A percentile compares a stretch with the other conserved stretches of the same genome.
Evolutionary conservation across 2,113 vertebrate species (phyloP).

Genomic region (human): DNA sequence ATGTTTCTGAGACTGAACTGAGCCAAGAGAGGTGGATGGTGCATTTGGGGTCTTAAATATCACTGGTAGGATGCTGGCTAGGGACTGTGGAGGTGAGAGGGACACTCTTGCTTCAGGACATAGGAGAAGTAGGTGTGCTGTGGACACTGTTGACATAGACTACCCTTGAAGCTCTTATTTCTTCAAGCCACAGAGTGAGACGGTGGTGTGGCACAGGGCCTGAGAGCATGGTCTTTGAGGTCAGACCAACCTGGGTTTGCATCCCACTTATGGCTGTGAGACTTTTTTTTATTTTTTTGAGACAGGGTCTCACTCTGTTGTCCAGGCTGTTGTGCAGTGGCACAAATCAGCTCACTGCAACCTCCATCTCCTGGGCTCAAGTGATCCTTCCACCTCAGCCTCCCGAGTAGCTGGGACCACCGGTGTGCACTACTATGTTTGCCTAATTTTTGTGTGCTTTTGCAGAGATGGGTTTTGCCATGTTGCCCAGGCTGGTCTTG

Average conservation of each 20-base stretch:
- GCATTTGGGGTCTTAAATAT: neutral
- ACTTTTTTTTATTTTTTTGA: no score
- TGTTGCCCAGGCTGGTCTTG: no score
- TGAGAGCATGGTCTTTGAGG: neutral
- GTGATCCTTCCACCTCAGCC: no score
- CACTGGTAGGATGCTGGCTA: neutral
- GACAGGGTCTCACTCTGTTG: no score
- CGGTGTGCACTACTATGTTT: no score
- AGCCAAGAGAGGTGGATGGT: neutral
- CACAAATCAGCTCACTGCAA: no score
- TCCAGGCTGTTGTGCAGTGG: no score
- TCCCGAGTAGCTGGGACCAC: no score
- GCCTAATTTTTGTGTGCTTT: no score
- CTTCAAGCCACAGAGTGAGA: neutral
- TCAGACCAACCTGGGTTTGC: no score
- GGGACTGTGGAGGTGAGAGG: neutral
- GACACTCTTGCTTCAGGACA: neutral
- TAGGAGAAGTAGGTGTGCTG: neutral
- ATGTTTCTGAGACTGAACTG: neutral
- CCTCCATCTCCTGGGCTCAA: no score
- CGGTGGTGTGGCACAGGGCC: neutral
- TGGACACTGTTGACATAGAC: neutral
- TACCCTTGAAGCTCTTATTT: neutral
- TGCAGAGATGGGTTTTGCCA: no score
- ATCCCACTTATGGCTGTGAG: neutral